A percentile compares a stretch with the other conserved stretches of the same genome.
Conservation (phyloP, 2,113 vertebrate species). For the Phasianus colchicus region DNA sequence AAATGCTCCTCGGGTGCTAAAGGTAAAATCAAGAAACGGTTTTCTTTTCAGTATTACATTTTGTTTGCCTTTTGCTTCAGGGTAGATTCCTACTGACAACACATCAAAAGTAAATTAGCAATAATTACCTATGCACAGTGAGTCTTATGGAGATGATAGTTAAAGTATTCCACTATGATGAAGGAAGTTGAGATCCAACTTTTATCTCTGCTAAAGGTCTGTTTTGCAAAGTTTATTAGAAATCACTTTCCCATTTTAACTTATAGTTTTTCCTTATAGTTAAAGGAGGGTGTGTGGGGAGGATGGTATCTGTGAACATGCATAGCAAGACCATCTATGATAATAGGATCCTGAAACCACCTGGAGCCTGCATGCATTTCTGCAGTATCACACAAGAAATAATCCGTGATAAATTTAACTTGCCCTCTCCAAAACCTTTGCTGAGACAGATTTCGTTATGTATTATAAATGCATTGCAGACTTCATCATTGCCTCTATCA, state of each 20-base stretch:
- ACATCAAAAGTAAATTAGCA: not conserved
- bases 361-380: not conserved
- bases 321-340: not conserved
- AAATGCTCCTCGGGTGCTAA: not conserved
- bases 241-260: not conserved
- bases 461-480: not conserved
- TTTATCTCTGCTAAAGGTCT: not conserved
- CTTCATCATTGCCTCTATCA: not conserved
- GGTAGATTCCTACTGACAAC: not conserved
- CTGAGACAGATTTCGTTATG: not conserved
- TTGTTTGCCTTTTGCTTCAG: not conserved
- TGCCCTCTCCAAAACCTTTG: not conserved
- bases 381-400: not conserved
- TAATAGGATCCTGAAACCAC: not conserved
- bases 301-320: not conserved
- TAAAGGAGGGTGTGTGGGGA: not conserved
- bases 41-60: not conserved
- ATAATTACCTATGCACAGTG: not conserved
- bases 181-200: not conserved
- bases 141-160: not conserved
- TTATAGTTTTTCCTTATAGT: not conserved
- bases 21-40: not conserved
- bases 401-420: not conserved
- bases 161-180: not conserved
- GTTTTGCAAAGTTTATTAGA: not conserved